A percentile compares a stretch with the other conserved stretches of the same genome.
Evolutionary conservation across 2,113 vertebrate genomes (phyloP).

Genomic region (Amblyornis subalaris): DNA sequence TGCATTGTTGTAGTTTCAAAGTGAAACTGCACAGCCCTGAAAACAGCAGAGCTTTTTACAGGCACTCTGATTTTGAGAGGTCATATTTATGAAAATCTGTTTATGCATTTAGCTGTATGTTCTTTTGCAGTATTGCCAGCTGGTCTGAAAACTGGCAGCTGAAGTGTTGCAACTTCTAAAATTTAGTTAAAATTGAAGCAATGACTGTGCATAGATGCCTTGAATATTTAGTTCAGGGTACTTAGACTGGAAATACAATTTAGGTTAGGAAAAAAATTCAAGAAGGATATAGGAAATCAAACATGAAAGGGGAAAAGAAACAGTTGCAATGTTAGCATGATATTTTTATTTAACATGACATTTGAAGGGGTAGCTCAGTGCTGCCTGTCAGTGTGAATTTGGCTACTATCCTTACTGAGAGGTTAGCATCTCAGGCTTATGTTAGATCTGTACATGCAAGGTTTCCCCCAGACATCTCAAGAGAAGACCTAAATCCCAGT

Average conservation of each 20-base stretch:
- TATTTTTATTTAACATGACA: conserved; percentile 31
- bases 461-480: not conserved
- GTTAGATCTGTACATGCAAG: not conserved
- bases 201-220: not conserved
- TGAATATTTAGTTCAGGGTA: not conserved
- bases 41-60: not conserved
- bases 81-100: not conserved
- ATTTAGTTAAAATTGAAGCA: not conserved
- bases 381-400: conserved; percentile 13
- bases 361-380: not conserved
- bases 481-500: not conserved
- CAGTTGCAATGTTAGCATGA: not conserved
- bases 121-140: not conserved
- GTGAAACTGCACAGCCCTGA: not conserved
- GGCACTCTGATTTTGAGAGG: not conserved
- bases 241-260: not conserved
- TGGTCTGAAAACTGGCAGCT: not conserved
- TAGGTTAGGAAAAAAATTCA: not conserved
- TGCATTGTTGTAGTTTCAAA: not conserved
- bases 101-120: not conserved
- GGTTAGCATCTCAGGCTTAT: not conserved
- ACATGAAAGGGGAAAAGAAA: not conserved
- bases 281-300: not conserved
- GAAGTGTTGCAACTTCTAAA: not conserved
- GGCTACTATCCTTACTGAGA: not conserved